A percentile compares a stretch with the other conserved stretches of the same genome.
Evolutionary conservation across 2,797 vertebrate species (phyloP).

Genomic region (Urophycis tenuis): DNA sequence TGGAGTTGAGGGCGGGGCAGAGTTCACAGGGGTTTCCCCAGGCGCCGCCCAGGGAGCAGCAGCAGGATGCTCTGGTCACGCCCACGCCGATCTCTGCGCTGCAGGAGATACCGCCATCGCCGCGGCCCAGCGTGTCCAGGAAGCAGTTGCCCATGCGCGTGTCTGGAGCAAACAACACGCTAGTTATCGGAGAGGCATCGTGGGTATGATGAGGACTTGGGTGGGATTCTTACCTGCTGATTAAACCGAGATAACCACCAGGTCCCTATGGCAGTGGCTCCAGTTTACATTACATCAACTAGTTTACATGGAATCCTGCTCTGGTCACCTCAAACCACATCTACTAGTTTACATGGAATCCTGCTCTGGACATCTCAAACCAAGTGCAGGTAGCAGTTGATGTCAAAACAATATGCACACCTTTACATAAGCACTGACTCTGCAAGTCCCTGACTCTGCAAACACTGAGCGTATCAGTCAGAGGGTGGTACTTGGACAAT

Average conservation of each 20-base stretch:
- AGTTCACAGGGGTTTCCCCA: slow-evolving; percentile 95
- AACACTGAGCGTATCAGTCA: neutral
- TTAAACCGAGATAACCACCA: neutral
- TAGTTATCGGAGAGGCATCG: neutral
- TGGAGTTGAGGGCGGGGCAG: slow-evolving; percentile 81
- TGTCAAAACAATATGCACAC: neutral
- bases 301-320: neutral
- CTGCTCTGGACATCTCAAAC: neutral
- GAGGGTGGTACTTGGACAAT: too few species aligned
- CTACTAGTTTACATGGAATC: neutral
- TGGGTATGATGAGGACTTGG: too few species aligned
- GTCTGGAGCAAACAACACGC: slow-evolving; percentile 62
- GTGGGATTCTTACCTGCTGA: neutral
- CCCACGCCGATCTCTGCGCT: slow-evolving; percentile 85
- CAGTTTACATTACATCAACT: too few species aligned
- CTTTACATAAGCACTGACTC: neutral
- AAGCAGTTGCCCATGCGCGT: slow-evolving; percentile 88
- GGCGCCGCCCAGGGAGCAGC: slow-evolving; percentile 84
- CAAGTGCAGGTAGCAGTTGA: neutral
- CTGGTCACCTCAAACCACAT: neutral
- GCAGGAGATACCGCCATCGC: slow-evolving; percentile 87
- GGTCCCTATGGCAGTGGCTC: neutral
- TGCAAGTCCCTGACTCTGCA: too few species aligned
- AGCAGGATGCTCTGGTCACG: slow-evolving; percentile 85
- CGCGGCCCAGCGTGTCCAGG: slow-evolving; percentile 79